phyloP scores from a whole-genome alignment of 2,888 invertebrate genomes.

The Cetonia aurata region DNA sequence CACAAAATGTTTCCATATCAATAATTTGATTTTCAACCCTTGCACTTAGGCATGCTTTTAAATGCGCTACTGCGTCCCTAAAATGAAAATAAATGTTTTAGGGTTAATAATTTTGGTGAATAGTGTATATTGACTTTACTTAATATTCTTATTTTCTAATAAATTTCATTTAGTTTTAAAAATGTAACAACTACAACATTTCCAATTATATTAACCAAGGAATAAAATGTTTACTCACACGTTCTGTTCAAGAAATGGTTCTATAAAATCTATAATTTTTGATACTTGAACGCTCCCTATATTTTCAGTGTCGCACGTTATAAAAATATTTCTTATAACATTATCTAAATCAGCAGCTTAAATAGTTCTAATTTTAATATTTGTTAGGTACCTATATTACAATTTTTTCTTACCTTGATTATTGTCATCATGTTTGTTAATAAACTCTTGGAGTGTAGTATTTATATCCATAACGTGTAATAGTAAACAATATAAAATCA shows the following conservation, averaged over 20 bases:
- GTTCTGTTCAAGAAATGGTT: constrained; percentile 36
- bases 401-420: constrained; percentile 23
- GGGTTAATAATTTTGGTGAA: background rate
- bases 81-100: background rate
- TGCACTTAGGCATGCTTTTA: constrained; percentile 17
- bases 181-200: too few species aligned
- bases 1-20: constrained; percentile 35
- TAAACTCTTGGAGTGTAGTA: constrained; percentile 25
- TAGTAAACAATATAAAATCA: background rate
- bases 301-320: constrained; percentile 39
- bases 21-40: constrained; percentile 27
- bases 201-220: too few species aligned
- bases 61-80: constrained; percentile 37
- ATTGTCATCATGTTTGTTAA: constrained; percentile 22
- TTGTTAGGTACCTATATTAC: background rate
- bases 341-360: constrained; percentile 20
- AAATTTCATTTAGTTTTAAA: background rate
- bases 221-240: constrained; percentile 41
- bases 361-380: background rate
- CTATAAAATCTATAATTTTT: constrained; percentile 28
- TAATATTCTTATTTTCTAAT: constrained; percentile 4
- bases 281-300: constrained; percentile 24
- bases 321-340: constrained; percentile 35
- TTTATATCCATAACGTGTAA: constrained; percentile 11
- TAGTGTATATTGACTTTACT: background rate